Conservation (phyloP, 1,140 invertebrate genomes). For the Calephelis nemesis region DNA sequence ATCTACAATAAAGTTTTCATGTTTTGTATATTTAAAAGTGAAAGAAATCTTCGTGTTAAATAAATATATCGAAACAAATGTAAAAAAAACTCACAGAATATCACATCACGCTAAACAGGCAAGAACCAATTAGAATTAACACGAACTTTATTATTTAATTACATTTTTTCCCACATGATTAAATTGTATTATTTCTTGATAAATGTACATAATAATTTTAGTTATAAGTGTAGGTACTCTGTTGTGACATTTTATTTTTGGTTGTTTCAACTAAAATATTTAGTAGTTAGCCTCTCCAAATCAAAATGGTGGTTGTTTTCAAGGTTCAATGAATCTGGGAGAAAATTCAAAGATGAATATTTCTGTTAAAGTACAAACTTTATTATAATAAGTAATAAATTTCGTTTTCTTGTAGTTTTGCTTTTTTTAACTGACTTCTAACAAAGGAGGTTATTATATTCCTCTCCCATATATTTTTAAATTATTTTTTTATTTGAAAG, state of each 20-base stretch:
- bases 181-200: not conserved
- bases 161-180: not conserved
- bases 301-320: not conserved
- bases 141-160: not conserved
- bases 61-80: too few species aligned
- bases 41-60: too few species aligned
- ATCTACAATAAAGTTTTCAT: too few species aligned
- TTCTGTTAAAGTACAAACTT: not conserved
- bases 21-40: too few species aligned
- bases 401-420: constrained; percentile 12
- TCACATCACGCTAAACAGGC: too few species aligned
- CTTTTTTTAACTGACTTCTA: not conserved
- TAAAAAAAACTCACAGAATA: too few species aligned
- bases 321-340: not conserved
- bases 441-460: too few species aligned
- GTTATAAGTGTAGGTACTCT: not conserved
- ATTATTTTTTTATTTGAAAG: too few species aligned
- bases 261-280: not conserved
- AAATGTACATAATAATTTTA: constrained; percentile 7
- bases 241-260: not conserved
- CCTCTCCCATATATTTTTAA: too few species aligned
- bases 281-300: not conserved
- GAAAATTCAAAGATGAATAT: not conserved
- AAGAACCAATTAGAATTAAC: too few species aligned
- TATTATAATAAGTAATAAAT: constrained; percentile 11